Conservation (phyloP, 2,888 invertebrate species). For the Malacosoma neustria region DNA sequence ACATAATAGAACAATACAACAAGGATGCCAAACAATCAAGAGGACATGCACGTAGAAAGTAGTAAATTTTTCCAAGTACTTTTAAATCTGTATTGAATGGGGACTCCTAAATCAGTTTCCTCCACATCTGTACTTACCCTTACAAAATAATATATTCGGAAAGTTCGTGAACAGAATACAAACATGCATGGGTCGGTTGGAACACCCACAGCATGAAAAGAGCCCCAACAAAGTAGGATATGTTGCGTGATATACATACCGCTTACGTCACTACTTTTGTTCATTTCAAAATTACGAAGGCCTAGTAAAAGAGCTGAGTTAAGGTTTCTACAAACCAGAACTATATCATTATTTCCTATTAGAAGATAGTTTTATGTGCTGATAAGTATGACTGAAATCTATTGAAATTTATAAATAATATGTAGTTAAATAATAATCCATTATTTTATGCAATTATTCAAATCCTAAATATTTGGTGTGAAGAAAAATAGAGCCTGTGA, state of each 20-base stretch:
- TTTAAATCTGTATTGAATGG: slow-evolving; percentile 47
- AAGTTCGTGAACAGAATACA: slow-evolving; percentile 68
- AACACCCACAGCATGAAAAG: slow-evolving; percentile 47
- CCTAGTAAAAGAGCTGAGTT: too few species aligned
- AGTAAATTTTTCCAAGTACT: slow-evolving; percentile 37
- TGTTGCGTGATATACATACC: slow-evolving; percentile 38
- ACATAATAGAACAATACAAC: slow-evolving; percentile 20
- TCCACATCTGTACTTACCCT: slow-evolving; percentile 46
- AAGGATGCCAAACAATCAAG: slow-evolving; percentile 16
- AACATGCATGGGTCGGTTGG: slow-evolving; percentile 46
- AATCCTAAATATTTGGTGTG: too few species aligned
- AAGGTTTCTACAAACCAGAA: too few species aligned
- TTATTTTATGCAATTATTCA: too few species aligned
- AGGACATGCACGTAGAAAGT: slow-evolving; percentile 24
- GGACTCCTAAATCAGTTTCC: slow-evolving; percentile 60
- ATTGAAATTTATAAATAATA: too few species aligned
- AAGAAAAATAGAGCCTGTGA: too few species aligned
- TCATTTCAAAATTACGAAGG: too few species aligned
- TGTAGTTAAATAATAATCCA: too few species aligned
- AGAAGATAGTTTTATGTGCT: too few species aligned
- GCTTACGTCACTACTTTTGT: too few species aligned
- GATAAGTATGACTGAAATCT: too few species aligned
- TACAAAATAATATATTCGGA: slow-evolving; percentile 63
- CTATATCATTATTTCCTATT: too few species aligned
- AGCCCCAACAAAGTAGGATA: slow-evolving; percentile 44